phyloP scores from a whole-genome alignment of 2,888 invertebrate genomes.

The Apodemia zela region DNA sequence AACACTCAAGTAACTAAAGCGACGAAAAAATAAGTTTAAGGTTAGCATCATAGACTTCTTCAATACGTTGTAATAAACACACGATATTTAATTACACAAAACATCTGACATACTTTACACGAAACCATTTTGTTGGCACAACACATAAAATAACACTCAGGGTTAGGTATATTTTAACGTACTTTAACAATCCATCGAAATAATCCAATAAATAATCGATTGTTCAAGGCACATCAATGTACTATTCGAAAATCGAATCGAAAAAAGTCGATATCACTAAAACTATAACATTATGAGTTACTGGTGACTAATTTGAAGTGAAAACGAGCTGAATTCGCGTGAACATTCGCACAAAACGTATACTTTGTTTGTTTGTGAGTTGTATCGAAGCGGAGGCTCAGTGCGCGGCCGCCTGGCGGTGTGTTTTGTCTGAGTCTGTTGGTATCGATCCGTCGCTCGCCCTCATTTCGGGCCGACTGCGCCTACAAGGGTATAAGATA shows the following conservation, averaged over 20 bases:
- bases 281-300: not conserved
- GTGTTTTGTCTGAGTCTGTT: conserved; percentile 76
- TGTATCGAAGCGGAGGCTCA: conserved; percentile 30
- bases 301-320: not conserved
- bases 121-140: conserved; percentile 4
- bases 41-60: no score
- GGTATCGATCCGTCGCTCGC: conserved; percentile 81
- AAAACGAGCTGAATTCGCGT: conserved; percentile 3
- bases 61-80: not conserved
- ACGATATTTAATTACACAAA: conserved; percentile 2
- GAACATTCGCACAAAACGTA: not conserved
- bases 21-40: no score
- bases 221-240: not conserved
- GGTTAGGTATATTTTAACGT: not conserved
- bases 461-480: conserved; percentile 71
- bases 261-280: not conserved
- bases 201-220: no score
- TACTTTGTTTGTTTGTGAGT: conserved; percentile 21
- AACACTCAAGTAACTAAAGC: no score
- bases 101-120: not conserved
- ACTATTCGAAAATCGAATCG: not conserved
- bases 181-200: not conserved
- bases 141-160: not conserved
- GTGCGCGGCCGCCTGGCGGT: conserved; percentile 39
- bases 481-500: conserved; percentile 54